Evolutionary conservation across 1,140 invertebrate species (phyloP).

Genomic region (Acromyrmex heyeri): DNA sequence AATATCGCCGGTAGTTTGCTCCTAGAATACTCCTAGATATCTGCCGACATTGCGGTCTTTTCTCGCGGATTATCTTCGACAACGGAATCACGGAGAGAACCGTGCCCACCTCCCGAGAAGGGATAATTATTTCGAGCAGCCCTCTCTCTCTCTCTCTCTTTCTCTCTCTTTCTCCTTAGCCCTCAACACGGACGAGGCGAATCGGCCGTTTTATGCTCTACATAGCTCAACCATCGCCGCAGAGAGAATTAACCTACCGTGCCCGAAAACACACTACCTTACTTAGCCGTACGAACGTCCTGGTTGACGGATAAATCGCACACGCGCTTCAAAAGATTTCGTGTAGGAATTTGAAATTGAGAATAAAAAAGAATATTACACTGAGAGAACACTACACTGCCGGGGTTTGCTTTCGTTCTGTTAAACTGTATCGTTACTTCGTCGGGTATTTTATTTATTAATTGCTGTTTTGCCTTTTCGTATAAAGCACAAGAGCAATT

Average conservation of each 20-base stretch:
- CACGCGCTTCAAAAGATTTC: slow-evolving; percentile 40
- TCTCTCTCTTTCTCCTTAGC: slow-evolving; percentile 53
- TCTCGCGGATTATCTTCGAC: slow-evolving; percentile 42
- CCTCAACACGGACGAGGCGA: slow-evolving; percentile 60
- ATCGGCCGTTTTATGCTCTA: slow-evolving; percentile 84
- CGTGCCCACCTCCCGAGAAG: slow-evolving; percentile 37
- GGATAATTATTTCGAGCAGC: slow-evolving; percentile 76
- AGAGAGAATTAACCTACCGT: slow-evolving; percentile 83
- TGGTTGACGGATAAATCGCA: slow-evolving; percentile 49
- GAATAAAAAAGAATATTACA: neutral
- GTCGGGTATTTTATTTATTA: neutral
- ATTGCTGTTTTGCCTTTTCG: neutral
- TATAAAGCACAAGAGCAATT: neutral
- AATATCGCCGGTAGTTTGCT: slow-evolving; percentile 22
- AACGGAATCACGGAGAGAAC: slow-evolving; percentile 58
- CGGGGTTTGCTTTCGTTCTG: neutral
- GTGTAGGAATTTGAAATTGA: neutral
- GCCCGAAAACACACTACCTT: slow-evolving; percentile 83
- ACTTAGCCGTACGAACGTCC: slow-evolving; percentile 74
- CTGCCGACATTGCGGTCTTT: neutral
- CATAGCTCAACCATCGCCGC: slow-evolving; percentile 75
- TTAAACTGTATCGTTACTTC: neutral
- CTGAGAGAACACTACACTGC: neutral
- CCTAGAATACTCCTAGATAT: slow-evolving; percentile 52
- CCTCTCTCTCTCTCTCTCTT: slow-evolving; percentile 23